Conservation (phyloP, 2,113 vertebrate genomes). For the Vidua macroura region DNA sequence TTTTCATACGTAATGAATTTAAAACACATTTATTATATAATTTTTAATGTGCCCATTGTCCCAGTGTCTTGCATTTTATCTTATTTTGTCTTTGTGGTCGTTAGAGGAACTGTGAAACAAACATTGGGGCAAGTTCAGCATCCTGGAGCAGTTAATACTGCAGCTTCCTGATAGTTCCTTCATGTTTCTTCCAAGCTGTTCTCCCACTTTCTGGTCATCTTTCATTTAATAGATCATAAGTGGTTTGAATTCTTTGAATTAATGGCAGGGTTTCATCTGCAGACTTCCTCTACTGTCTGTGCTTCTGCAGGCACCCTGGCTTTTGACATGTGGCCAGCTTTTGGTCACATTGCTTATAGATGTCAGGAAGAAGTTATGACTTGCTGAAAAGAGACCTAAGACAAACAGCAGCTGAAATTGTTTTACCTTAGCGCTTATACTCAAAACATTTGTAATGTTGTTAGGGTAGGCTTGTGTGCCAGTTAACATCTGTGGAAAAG, state of each 20-base stretch:
- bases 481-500: not conserved
- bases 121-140: not conserved
- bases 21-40: not conserved
- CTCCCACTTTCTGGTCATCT: not conserved
- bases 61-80: not conserved
- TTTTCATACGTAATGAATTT: not conserved
- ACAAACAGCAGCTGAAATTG: not conserved
- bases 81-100: not conserved
- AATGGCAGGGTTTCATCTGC: not conserved
- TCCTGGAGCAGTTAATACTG: not conserved
- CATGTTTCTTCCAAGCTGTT: not conserved
- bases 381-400: not conserved
- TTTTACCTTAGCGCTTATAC: not conserved
- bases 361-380: not conserved
- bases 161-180: not conserved
- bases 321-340: not conserved
- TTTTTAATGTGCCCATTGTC: not conserved
- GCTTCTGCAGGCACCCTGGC: not conserved
- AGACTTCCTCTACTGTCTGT: rapidly evolving
- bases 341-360: not conserved
- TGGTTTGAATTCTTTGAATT: not conserved
- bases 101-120: not conserved
- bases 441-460: not conserved
- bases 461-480: not conserved
- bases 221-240: not conserved